phyloP scores from a whole-genome alignment of 2,888 invertebrate genomes.

The Blera fallax region DNA sequence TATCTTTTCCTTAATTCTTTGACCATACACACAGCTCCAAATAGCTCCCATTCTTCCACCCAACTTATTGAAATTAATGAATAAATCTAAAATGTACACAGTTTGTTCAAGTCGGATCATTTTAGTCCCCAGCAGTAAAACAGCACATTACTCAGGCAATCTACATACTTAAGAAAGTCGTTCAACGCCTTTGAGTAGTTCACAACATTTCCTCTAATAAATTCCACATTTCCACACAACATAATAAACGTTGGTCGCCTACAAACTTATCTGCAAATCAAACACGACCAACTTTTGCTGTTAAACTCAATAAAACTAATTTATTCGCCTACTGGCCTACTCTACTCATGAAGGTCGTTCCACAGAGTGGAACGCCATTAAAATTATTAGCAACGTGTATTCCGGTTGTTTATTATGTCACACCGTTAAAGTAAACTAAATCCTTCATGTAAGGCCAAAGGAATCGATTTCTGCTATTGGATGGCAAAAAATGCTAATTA shows the following conservation, averaged over 20 bases:
- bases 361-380: constrained; percentile 4
- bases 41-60: background rate
- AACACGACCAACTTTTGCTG: background rate
- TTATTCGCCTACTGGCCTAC: background rate
- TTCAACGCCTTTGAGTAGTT: background rate
- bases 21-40: too few relatives aligned
- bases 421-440: constrained; percentile 33
- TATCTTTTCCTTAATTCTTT: too few relatives aligned
- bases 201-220: background rate
- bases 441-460: constrained; percentile 16
- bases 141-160: background rate
- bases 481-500: constrained; percentile 35
- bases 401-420: constrained; percentile 11
- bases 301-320: constrained; percentile 13
- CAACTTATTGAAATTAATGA: background rate
- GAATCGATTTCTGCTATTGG: constrained; percentile 38
- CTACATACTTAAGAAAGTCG: background rate
- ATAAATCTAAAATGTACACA: background rate
- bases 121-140: background rate
- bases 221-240: background rate
- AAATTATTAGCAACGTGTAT: constrained; percentile 26
- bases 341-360: constrained; percentile 1
- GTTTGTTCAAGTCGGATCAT: background rate
- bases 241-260: background rate
- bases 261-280: constrained; percentile 1